A percentile compares a stretch with the other conserved stretches of the same genome.
phyloP scores from a whole-genome alignment of 2,797 vertebrate genomes.

The Threskiornis aethiopicus region DNA sequence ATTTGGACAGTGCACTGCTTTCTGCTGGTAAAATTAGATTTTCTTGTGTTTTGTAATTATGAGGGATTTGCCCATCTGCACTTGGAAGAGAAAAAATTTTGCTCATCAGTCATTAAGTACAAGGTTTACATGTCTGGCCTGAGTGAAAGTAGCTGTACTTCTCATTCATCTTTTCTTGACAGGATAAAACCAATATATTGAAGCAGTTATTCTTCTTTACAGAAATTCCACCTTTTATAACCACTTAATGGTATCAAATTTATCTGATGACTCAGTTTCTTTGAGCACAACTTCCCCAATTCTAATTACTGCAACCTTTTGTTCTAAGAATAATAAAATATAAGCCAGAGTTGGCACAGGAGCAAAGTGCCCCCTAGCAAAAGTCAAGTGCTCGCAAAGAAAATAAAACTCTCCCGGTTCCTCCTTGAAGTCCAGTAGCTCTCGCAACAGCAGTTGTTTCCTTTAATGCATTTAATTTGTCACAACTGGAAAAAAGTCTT shows the following conservation, averaged over 20 bases:
- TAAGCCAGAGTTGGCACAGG: background rate
- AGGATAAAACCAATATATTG: background rate
- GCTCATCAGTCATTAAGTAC: constrained; percentile 66
- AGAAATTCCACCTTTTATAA: background rate
- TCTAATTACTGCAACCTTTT: background rate
- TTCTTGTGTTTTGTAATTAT: constrained; percentile 33
- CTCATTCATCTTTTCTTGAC: constrained; percentile 41
- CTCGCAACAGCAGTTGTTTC: background rate
- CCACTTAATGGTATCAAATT: background rate
- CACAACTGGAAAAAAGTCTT: constrained; percentile 17
- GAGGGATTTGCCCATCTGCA: constrained; percentile 38
- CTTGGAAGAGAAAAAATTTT: constrained; percentile 44
- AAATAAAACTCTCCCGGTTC: background rate
- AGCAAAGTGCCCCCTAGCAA: background rate
- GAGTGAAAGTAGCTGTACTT: constrained; percentile 55
- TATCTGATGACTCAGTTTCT: background rate
- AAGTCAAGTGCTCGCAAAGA: background rate
- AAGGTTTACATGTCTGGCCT: constrained; percentile 61
- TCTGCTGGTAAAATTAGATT: constrained; percentile 21
- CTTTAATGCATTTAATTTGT: background rate
- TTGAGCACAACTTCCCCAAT: background rate
- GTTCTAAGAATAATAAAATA: background rate
- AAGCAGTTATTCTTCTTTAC: background rate
- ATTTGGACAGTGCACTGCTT: background rate
- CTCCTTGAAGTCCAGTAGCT: background rate